A percentile compares a stretch with the other conserved stretches of the same genome.
These are phyloP conservation scores for Eurytoma californica DNA, from an alignment of 2,888 invertebrate species.

Conservation along the genomic window DNA sequence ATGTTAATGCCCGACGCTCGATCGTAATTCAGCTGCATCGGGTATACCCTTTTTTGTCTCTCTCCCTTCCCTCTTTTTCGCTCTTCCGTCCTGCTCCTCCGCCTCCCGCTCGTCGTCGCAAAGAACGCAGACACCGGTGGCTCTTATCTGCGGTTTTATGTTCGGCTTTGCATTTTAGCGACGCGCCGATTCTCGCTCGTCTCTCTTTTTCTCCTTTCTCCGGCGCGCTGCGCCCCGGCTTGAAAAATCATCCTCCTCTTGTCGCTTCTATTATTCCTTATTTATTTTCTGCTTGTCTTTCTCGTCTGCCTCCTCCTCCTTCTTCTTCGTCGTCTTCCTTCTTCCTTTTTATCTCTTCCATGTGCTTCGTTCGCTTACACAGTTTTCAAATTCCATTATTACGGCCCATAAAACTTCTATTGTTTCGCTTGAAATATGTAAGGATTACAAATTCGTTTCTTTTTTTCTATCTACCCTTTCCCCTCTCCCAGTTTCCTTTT, in stretches of 20 bases:
- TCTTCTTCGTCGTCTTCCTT: slow-evolving; percentile 23
- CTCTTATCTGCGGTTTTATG: slow-evolving; percentile 72
- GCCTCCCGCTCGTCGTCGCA: slow-evolving; percentile 55
- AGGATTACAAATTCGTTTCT: slow-evolving; percentile 49
- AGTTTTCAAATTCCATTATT: slow-evolving; percentile 57
- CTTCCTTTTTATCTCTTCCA: slow-evolving; percentile 50
- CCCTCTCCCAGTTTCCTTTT: neutral
- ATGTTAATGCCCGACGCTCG: slow-evolving; percentile 70
- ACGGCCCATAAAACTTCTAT: slow-evolving; percentile 54
- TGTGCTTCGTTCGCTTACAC: slow-evolving; percentile 48
- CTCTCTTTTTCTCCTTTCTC: slow-evolving; percentile 29
- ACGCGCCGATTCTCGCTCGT: slow-evolving; percentile 50
- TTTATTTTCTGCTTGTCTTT: slow-evolving; percentile 54
- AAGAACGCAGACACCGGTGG: slow-evolving; percentile 61
- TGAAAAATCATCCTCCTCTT: slow-evolving; percentile 54
- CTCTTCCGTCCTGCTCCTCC: slow-evolving; percentile 48
- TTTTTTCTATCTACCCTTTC: neutral
- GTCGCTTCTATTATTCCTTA: slow-evolving; percentile 56
- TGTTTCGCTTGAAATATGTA: slow-evolving; percentile 56
- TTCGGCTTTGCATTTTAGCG: slow-evolving; percentile 69
- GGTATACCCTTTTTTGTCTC: slow-evolving; percentile 56
- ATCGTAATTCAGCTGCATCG: slow-evolving; percentile 69
- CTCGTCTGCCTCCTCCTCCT: slow-evolving; percentile 20
- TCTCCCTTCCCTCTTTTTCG: slow-evolving; percentile 34
- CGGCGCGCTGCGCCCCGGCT: slow-evolving; percentile 17